These are phyloP conservation scores for Drosophila pruinosa DNA, from an alignment of 1,140 invertebrate genomes.

Conservation along the genomic window DNA sequence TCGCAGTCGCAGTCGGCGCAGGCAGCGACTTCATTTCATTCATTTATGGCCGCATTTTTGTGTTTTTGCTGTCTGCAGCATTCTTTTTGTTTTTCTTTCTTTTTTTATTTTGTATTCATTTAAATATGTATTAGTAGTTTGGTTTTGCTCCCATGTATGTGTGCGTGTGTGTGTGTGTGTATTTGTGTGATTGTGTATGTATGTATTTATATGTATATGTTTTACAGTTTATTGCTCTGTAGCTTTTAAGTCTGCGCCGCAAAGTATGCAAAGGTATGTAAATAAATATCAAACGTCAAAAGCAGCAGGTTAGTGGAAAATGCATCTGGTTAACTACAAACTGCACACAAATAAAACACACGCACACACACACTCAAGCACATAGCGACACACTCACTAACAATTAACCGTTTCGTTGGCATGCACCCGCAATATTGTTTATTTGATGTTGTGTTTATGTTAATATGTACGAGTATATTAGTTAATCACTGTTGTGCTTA, in stretches of 20 bases:
- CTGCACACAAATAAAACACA: slow-evolving; percentile 1
- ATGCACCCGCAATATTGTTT: slow-evolving; percentile 21
- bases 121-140: slow-evolving; percentile 33
- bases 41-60: slow-evolving; percentile 69
- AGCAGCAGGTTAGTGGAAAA: slow-evolving; percentile 59
- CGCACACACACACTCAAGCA: neutral
- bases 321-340: slow-evolving; percentile 5
- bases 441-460: neutral
- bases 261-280: slow-evolving; percentile 69
- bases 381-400: slow-evolving; percentile 7
- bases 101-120: neutral
- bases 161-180: slow-evolving; percentile 24
- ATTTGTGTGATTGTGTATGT: slow-evolving; percentile 2
- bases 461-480: neutral
- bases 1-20: neutral
- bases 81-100: slow-evolving; percentile 8
- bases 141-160: slow-evolving; percentile 31
- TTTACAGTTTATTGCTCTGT: slow-evolving; percentile 40
- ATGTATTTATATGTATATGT: slow-evolving; percentile 10
- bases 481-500: slow-evolving; percentile 34
- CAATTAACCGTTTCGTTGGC: slow-evolving; percentile 7
- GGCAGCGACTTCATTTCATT: slow-evolving; percentile 59
- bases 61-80: slow-evolving; percentile 46
- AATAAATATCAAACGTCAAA: slow-evolving; percentile 47
- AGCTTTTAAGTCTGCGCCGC: slow-evolving; percentile 41